Base-by-base conservation (phyloP, 1,140 invertebrate species). In the Hycleus phaleratus region DNA sequence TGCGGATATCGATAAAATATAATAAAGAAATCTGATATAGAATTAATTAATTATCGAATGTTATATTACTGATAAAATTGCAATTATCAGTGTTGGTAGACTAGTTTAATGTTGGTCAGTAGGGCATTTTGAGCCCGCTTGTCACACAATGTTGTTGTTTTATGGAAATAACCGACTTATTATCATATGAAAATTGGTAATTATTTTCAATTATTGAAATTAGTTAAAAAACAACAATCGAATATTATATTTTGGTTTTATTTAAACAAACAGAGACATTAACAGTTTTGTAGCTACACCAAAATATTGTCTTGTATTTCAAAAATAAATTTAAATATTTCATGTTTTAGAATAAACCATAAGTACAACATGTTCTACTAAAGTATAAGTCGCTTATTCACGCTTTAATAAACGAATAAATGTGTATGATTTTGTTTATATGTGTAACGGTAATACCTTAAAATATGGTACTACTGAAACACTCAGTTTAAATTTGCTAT, bases 391-490 rank as follows among this genome's bases (percentile, higher is more conserved):
- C 51, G 38, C 52, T 12, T 46, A 49, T 61, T 66, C 60, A 67
- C 61, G 65, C 63, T 65, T 68, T 67, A 68, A 65, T 67, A 65
- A 67, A 45, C 57, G 48, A 46, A 52, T 56, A 67, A 67, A 68
- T 68, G 56, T 65, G 56, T 68, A 61, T 68, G 59, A 68, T 68
- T 67, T 32, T 68, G 47, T 56, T 59, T 60, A 46, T 49, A 58
- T 32, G 7, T 51, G 38, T 68, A 68, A 67, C 67, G 63, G 67
- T 65, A 63, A 18, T 56, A 58, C 52, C 42, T 62, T 59, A 58
- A 61, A 61, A 58, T 50, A 43, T 52, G 50, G 46, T 62, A 52
- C 46, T 56, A 61, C 45, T 46, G 42, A 59, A 53, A 42, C 40
- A 49, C 46, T 54, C 53, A 50, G 49, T 49, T 39, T 44, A 51